Evolutionary conservation across 2,888 invertebrate species (phyloP).

Genomic region (Pristionchus exspectatus): DNA sequence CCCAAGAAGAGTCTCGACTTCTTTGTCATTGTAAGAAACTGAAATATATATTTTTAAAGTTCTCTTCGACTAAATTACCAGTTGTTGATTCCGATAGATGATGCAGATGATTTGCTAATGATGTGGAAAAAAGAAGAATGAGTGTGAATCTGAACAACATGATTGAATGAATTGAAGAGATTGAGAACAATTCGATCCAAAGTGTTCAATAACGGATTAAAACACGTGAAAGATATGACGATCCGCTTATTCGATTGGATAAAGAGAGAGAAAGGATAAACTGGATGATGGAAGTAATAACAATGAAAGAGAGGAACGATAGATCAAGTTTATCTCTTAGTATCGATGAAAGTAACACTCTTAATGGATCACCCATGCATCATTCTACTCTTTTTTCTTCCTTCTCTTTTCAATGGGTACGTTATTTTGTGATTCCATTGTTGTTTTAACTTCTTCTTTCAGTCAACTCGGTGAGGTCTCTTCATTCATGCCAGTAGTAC

Average conservation of each 20-base stretch:
- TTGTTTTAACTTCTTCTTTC: background rate
- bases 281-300: background rate
- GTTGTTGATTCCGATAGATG: background rate
- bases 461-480: conserved; percentile 21
- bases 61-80: background rate
- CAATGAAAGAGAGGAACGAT: background rate
- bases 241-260: conserved; percentile 5
- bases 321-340: conserved; percentile 40
- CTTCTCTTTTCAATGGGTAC: background rate
- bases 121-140: background rate
- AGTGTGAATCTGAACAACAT: conserved; percentile 1
- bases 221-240: background rate
- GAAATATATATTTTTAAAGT: background rate
- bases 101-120: background rate
- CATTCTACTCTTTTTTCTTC: conserved; percentile 1
- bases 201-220: background rate
- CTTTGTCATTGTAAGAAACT: background rate
- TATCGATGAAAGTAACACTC: conserved; percentile 3
- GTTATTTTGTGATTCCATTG: background rate
- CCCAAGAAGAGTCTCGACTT: background rate
- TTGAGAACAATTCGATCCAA: conserved; percentile 2
- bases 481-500: background rate
- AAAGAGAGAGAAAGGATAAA: background rate
- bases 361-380: background rate
- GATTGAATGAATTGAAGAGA: background rate